Evolutionary conservation across 2,888 invertebrate species (phyloP), one percentile per base, ranked within the genome.

Genomic region (Griposia aprilina): DNA sequence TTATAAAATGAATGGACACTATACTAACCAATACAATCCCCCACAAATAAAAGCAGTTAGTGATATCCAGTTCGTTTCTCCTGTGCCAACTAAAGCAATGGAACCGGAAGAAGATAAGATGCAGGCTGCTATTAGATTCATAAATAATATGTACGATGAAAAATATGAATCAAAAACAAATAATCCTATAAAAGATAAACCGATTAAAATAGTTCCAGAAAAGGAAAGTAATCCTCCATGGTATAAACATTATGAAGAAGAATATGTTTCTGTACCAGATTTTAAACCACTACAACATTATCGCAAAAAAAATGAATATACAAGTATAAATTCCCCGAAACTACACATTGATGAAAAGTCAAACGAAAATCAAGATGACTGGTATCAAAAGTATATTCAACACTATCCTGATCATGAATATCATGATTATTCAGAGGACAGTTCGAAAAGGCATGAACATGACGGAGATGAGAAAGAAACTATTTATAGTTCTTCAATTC

Each of bases 1-100:
- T 57, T 91, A 90, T 72, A 91, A 90, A 87, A 74, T 52, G 13
- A 68, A 77, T 71, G 76, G 71, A 23, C 82, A 30, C 13, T 68
- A 77, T 59, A 74, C 15, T 23, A 66, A 75, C 23, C 41, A 74
- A 36, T 69, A 76, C 36, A 41, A 75, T 63, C 20, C 50, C 1
- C 66, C 52, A 60, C 30, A 69, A 68, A 26, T 41, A 3, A 76
- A 69, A 65, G 13, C 30, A 17, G 52, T 69, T 55, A 55, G 45
- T n/a, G n/a, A 73, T 55, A 63, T 48, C 0, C 36, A 69, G 57
- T 50, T 70, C 11, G 15, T 65, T 23, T 48, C 67, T 55, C 50
- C 76, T 4, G 11, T 65, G 26, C 57, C 66, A 50, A 65, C 30
- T 41, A 20, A 78, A 69, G 30, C 41, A 65, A 70, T 57, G 17